These are phyloP conservation scores for Embidobia sp. DNA, from an alignment of 2,888 invertebrate species.

Conservation along the genomic window DNA sequence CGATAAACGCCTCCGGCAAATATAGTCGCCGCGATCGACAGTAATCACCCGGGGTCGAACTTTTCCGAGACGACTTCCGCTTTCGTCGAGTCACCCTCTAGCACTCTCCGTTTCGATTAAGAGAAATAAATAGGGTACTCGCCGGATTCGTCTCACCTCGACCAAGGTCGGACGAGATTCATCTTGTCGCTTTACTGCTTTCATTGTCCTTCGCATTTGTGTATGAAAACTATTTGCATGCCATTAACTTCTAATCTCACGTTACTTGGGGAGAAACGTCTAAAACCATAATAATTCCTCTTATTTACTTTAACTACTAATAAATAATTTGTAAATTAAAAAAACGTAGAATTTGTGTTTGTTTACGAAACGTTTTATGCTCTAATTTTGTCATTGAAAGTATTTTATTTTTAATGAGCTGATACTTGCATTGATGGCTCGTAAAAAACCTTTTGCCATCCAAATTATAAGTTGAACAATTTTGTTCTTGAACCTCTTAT, in stretches of 20 bases:
- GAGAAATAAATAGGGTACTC: constrained; percentile 26
- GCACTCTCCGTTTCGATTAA: constrained; percentile 31
- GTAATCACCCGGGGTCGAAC: constrained; percentile 31
- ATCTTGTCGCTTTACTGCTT: neutral
- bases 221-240: neutral
- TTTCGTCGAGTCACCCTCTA: constrained; percentile 38
- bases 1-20: constrained; percentile 64
- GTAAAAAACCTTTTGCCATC: too few relatives aligned
- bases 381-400: too few relatives aligned
- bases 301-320: too few relatives aligned
- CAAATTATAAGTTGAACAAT: too few relatives aligned
- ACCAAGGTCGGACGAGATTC: neutral
- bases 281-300: too few relatives aligned
- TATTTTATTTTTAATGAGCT: too few relatives aligned
- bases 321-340: too few relatives aligned
- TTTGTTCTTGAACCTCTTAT: too few relatives aligned
- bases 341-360: too few relatives aligned
- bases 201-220: neutral
- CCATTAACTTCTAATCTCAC: neutral
- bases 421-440: too few relatives aligned
- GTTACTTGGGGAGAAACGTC: too few relatives aligned
- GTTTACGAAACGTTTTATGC: too few relatives aligned
- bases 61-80: constrained; percentile 37
- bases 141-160: constrained; percentile 22
- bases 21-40: constrained; percentile 61